phyloP scores from a whole-genome alignment of 2,797 vertebrate genomes.

The Streptopelia turtur region DNA sequence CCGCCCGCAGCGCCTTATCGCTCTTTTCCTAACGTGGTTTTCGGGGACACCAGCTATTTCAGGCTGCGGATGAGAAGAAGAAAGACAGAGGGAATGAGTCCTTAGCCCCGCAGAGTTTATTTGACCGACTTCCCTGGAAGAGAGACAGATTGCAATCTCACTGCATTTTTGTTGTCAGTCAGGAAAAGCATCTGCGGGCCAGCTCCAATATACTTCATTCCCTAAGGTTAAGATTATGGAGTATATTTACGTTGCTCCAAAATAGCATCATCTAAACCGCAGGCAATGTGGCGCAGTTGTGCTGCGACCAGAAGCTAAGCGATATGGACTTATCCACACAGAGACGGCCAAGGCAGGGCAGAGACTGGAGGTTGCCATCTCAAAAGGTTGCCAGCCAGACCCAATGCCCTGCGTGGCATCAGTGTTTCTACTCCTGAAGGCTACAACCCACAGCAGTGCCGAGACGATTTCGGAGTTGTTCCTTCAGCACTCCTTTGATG shows the following conservation, averaged over 20 bases:
- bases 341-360: rapidly evolving
- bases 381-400: not conserved
- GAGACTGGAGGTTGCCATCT: rapidly evolving
- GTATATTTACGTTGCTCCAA: not conserved
- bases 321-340: rapidly evolving
- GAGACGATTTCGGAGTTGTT: not conserved
- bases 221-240: too few species aligned
- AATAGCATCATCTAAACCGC: not conserved
- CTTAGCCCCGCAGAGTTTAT: not conserved
- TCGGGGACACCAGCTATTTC: not conserved
- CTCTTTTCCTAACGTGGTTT: not conserved
- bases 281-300: not conserved
- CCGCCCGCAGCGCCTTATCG: rapidly evolving
- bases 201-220: not conserved
- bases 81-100: not conserved
- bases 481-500: rapidly evolving
- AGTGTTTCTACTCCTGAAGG: not conserved
- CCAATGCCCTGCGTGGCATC: rapidly evolving
- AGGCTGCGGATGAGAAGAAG: not conserved
- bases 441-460: rapidly evolving
- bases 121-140: not conserved
- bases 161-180: not conserved
- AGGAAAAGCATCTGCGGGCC: not conserved
- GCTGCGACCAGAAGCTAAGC: rapidly evolving
- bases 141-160: rapidly evolving